Conservation (phyloP, 2,888 invertebrate species). For the Protophormia terraenovae region DNA sequence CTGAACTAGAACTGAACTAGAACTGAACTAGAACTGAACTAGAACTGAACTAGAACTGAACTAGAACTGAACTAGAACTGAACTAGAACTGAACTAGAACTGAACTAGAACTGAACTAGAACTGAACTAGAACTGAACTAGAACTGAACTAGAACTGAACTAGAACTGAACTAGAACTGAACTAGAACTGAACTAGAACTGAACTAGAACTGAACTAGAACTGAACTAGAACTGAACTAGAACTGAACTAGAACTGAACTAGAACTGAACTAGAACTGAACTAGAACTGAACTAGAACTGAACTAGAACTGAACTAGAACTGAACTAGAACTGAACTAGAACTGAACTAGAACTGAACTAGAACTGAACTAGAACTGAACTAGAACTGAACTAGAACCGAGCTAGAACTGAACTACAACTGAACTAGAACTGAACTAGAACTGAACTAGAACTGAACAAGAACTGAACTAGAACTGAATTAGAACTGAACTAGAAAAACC, state of each 20-base stretch:
- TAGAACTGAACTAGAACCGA: not conserved
- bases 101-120: not conserved
- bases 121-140: not conserved
- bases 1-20: not conserved
- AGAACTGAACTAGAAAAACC: not conserved
- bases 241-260: not conserved
- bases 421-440: not conserved
- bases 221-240: not conserved
- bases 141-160: not conserved
- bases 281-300: not conserved
- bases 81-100: not conserved
- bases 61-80: not conserved
- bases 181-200: not conserved
- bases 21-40: not conserved
- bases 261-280: not conserved
- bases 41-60: not conserved
- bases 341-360: not conserved
- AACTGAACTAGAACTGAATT: not conserved
- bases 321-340: not conserved
- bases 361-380: not conserved
- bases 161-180: not conserved
- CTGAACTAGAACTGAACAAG: not conserved
- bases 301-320: not conserved
- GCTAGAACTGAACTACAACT: not conserved
- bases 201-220: not conserved